A percentile compares a stretch with the other conserved stretches of the same genome.
These are phyloP conservation scores for Neria commutata DNA, from an alignment of 2,888 invertebrate species.

Conservation along the genomic window DNA sequence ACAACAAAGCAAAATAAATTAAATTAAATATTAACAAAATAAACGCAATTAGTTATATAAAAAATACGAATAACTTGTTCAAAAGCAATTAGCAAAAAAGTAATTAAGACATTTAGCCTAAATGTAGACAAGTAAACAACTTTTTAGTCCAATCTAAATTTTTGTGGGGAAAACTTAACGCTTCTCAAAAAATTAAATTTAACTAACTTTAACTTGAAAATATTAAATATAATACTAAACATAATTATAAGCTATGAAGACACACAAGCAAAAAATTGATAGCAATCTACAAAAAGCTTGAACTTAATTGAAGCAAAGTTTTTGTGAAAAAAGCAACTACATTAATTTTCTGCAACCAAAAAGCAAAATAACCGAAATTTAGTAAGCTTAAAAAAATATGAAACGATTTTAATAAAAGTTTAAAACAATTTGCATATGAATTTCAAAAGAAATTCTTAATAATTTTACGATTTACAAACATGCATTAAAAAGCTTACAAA, in stretches of 20 bases:
- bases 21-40: constrained; percentile 5
- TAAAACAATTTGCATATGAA: no score
- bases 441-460: no score
- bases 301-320: constrained; percentile 18
- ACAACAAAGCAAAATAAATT: neutral
- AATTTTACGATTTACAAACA: no score
- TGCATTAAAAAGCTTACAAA: no score
- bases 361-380: no score
- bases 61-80: no score
- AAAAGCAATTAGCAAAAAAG: no score
- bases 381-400: no score
- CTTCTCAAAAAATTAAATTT: constrained; percentile 34
- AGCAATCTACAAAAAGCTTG: constrained; percentile 4
- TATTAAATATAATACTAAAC: neutral
- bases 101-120: constrained; percentile 2
- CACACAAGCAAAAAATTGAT: constrained; percentile 15
- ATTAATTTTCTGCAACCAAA: no score
- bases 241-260: constrained; percentile 13
- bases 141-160: neutral
- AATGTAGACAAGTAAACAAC: neutral
- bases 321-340: constrained; percentile 35
- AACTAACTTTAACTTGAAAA: neutral
- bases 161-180: constrained; percentile 37
- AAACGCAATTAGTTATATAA: neutral
- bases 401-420: no score